These are phyloP conservation scores for Dicrostonyx torquatus DNA, from an alignment of 2,797 vertebrate species.

Conservation along the genomic window DNA sequence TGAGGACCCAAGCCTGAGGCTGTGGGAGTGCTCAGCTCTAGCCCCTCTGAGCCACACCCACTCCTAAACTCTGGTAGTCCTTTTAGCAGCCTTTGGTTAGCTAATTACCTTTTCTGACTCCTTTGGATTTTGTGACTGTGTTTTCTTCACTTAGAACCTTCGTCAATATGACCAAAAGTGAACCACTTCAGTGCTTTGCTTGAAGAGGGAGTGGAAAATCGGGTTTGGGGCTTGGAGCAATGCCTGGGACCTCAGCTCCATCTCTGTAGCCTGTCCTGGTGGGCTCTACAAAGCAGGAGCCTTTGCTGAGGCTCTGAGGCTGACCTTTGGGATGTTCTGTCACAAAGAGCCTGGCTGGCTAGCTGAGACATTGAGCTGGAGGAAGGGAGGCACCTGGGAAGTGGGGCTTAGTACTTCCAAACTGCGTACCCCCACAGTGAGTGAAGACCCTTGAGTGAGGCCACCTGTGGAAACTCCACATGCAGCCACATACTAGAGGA, in stretches of 20 bases:
- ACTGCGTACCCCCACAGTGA: neutral
- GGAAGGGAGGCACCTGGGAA: neutral
- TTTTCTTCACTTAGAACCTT: conserved; percentile 19
- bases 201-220: neutral
- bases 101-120: neutral
- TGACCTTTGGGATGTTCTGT: neutral
- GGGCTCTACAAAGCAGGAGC: neutral
- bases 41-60: neutral
- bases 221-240: neutral
- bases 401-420: neutral
- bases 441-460: neutral
- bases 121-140: neutral
- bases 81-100: neutral
- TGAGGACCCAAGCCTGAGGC: neutral
- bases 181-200: neutral
- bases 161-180: neutral
- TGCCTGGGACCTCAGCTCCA: neutral
- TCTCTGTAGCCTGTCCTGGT: neutral
- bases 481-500: conserved; percentile 45
- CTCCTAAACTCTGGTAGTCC: neutral
- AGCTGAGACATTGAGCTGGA: neutral
- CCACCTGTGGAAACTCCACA: conserved; percentile 57
- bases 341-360: rapidly evolving
- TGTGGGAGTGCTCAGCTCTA: no score
- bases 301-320: neutral